These are phyloP conservation scores for Sternarchorhynchus goeldii DNA, from an alignment of 2,797 vertebrate genomes.

Conservation along the genomic window DNA sequence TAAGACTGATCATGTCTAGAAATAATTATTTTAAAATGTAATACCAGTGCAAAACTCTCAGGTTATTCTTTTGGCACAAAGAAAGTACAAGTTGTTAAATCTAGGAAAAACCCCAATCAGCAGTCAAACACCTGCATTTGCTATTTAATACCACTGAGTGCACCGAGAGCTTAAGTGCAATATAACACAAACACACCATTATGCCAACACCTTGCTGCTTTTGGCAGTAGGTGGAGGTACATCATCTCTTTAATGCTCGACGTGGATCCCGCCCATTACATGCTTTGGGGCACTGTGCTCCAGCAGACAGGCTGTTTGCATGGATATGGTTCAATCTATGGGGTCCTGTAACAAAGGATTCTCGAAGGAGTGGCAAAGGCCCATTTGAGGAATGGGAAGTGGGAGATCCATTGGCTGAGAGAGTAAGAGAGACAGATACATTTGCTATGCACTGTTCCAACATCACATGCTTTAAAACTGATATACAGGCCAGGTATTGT, in stretches of 20 bases:
- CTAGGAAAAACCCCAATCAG: no score
- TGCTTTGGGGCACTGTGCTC: conserved; percentile 1
- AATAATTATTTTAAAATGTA: no score
- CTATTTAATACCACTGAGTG: neutral
- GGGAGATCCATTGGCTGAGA: neutral
- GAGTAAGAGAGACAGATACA: neutral
- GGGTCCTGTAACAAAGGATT: neutral
- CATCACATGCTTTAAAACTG: no score
- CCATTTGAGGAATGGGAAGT: neutral
- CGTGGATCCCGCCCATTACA: conserved; percentile 36
- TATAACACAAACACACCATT: neutral
- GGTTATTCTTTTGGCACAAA: no score
- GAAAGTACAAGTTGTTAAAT: no score
- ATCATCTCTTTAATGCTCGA: conserved; percentile 27
- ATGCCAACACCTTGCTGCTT: neutral
- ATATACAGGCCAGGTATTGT: no score
- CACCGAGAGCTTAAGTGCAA: neutral
- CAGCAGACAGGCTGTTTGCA: neutral
- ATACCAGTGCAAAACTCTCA: no score
- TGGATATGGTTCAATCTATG: conserved; percentile 18
- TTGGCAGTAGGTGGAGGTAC: neutral
- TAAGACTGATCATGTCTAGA: no score
- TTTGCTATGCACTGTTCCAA: no score
- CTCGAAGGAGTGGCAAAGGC: neutral
- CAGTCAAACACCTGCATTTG: no score